Evolutionary conservation across 2,888 invertebrate species (phyloP).

Genomic region (Didymodactylos carnosus): DNA sequence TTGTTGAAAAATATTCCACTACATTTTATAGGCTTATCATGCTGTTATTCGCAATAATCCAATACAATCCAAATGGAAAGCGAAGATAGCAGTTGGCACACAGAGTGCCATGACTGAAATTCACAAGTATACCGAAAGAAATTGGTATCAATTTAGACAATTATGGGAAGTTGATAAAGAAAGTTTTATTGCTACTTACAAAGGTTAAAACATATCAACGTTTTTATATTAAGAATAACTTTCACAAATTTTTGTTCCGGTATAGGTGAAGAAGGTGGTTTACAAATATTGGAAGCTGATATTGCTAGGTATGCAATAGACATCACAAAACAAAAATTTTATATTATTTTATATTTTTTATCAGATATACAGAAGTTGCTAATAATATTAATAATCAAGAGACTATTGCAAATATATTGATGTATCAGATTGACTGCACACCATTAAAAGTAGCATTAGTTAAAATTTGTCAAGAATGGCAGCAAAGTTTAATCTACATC

Average conservation of each 20-base stretch:
- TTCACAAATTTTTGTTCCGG: too few relatives aligned
- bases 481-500: constrained; percentile 27
- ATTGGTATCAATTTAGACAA: constrained; percentile 56
- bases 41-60: not conserved
- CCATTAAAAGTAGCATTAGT: constrained; percentile 56
- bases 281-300: constrained; percentile 44
- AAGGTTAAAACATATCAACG: constrained; percentile 47
- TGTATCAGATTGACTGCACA: constrained; percentile 56
- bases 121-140: constrained; percentile 21
- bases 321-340: not conserved
- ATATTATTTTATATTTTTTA: not conserved
- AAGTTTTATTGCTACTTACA: constrained; percentile 45
- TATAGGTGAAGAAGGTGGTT: too few relatives aligned
- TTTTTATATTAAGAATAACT: too few relatives aligned
- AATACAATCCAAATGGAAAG: not conserved
- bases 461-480: constrained; percentile 59
- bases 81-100: not conserved
- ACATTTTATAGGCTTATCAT: not conserved
- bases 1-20: too few relatives aligned
- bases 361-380: constrained; percentile 53
- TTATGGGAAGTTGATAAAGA: constrained; percentile 65
- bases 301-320: constrained; percentile 39
- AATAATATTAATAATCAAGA: constrained; percentile 61
- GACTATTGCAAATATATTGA: constrained; percentile 54
- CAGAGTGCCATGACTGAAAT: not conserved